Evolutionary conservation across 64 coral and sea anemone genomes (phyloP), one percentile per base, ranked within the genome.

Genomic region (Stichodactyla mertensii): DNA sequence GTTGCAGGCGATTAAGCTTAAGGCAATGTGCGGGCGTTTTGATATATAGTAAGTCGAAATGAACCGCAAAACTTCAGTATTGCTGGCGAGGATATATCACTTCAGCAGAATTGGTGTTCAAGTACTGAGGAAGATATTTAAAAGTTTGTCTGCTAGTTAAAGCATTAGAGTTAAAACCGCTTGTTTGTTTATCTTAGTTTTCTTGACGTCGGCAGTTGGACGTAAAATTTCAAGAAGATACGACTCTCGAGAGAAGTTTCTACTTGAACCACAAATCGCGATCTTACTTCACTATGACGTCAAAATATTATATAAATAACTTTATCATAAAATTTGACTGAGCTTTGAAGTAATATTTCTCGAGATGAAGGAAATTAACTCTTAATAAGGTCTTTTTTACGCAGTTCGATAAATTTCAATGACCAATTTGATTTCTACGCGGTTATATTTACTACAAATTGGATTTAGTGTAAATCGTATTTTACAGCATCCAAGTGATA

Each of bases 251-350:
- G 19, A 11, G 60, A 62, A 62, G 60, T 62, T 62, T 62, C 59
- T 62, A 62, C 60, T 62, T 15, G 60, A 62, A 62, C 62, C 19
- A 66, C 5, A n/a, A n/a, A 66, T 45, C 36, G 36, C 36, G 60
- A 62, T 5, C 8, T n/a, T 22, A 66, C 62, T n/a, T 66, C 7
- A 20, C 62, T 66, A 45, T 45, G 62, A 66, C 62, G 62, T 66
- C 19, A 66, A 18, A n/a, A 66, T 66, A 3, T 45, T 45, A 45
- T 45, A 45, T 45, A 45, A 66, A 6, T 20, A n/a, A 66, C 62
- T 66, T 66, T 66, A 66, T 66, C 62, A 8, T n/a, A n/a, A 66
- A 66, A 66, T 66, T 66, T 66, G 62, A n/a, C 62, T 66, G 62
- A 66, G n/a, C 62, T 66, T 66, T 20, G 2, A 20, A 66, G 7